Evolutionary conservation across 64 coral and sea anemone species (phyloP).

Genomic region (Platygyra sinensis): DNA sequence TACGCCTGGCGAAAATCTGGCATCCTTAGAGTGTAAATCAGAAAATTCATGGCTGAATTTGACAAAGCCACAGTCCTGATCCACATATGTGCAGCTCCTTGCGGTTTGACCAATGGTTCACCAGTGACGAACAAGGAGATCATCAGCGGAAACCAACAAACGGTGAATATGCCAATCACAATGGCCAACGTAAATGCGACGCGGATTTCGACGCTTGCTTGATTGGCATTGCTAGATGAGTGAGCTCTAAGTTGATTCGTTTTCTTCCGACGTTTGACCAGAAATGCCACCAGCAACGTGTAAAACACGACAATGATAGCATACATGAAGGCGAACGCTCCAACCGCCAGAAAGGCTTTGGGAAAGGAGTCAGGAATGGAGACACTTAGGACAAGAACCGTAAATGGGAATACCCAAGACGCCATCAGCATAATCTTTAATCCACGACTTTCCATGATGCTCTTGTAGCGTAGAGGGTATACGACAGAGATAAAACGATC

Average conservation of each 20-base stretch:
- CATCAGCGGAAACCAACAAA: too few species aligned
- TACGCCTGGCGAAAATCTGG: not conserved
- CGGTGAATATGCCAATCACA: constrained; percentile 6
- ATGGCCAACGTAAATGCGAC: constrained; percentile 20
- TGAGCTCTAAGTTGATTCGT: not conserved
- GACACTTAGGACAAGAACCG: not conserved
- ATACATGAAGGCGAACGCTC: not conserved
- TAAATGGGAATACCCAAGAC: not conserved
- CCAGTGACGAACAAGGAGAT: too few species aligned
- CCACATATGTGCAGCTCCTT: too few species aligned
- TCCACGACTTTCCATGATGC: constrained; percentile 6
- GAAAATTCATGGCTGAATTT: constrained; percentile 23
- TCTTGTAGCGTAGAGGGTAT: constrained; percentile 16
- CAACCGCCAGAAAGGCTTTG: not conserved
- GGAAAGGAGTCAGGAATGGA: not conserved
- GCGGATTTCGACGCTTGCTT: not conserved
- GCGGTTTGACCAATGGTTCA: too few species aligned
- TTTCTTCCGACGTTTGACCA: constrained; percentile 2
- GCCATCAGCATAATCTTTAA: not conserved
- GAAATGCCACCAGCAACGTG: not conserved
- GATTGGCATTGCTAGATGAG: not conserved
- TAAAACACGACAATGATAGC: not conserved
- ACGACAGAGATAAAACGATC: constrained; percentile 22
- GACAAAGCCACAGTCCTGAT: constrained; percentile 20
- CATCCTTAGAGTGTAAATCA: constrained; percentile 12